Percentiles rank a stretch among this genome's conserved stretches.
These are phyloP conservation scores for Thymelicus sylvestris DNA, from an alignment of 2,888 invertebrate species.

Conservation along the genomic window DNA sequence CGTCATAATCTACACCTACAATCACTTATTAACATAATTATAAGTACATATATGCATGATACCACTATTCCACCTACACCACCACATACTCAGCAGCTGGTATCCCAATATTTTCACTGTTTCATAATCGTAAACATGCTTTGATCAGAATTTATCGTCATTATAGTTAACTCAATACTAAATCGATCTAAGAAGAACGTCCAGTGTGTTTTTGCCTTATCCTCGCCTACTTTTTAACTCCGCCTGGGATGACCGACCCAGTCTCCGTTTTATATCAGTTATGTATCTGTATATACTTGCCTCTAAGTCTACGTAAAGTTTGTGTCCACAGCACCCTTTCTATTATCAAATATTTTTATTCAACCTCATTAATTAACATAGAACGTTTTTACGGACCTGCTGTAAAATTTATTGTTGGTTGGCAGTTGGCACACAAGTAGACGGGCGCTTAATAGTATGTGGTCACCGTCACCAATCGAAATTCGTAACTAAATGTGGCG, in stretches of 20 bases:
- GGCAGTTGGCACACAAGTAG: too few relatives aligned
- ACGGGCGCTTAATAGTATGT: too few relatives aligned
- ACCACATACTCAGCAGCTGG: too few relatives aligned
- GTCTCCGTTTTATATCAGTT: slow-evolving; percentile 28
- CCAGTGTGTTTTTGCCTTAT: slow-evolving; percentile 28
- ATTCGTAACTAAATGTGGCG: too few relatives aligned
- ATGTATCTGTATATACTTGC: slow-evolving; percentile 19
- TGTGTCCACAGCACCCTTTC: slow-evolving; percentile 21
- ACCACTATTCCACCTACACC: too few relatives aligned
- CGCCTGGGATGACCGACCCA: slow-evolving; percentile 37
- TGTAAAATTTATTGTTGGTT: too few relatives aligned
- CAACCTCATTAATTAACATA: too few relatives aligned
- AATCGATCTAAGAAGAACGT: background rate
- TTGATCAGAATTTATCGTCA: background rate
- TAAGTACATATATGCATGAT: too few relatives aligned
- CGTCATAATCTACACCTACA: background rate
- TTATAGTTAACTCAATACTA: background rate
- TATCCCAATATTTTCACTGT: too few relatives aligned
- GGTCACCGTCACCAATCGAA: too few relatives aligned
- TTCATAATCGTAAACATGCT: too few relatives aligned
- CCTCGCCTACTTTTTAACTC: slow-evolving; percentile 32
- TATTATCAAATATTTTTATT: background rate
- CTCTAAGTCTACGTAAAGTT: slow-evolving; percentile 28
- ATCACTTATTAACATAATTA: background rate
- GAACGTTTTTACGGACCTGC: too few relatives aligned